Evolutionary conservation across 1,140 invertebrate genomes (phyloP), one percentile per base, ranked within the genome.

Genomic region (Anastrepha obliqua): DNA sequence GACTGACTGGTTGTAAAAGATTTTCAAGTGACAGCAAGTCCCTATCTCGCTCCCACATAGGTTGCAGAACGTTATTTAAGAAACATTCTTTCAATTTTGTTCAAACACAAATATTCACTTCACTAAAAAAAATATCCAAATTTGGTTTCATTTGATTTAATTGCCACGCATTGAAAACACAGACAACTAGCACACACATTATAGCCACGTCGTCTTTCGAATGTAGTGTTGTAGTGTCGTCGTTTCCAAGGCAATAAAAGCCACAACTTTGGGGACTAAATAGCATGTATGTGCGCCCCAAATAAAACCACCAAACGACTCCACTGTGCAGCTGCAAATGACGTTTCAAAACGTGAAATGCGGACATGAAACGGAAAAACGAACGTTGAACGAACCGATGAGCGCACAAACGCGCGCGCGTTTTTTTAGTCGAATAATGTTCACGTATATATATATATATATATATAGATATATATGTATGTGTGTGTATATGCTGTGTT

Each of bases 31-130:
- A 92, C 91, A 93, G 92, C 91, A 89, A 93, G 92, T 92, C 92
- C 91, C 89, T 90, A 91, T 93, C 92, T 93, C 92, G 92, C 92
- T 93, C 92, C 92, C 92, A 93, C 92, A 93, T 93, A 92, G 90
- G 90, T 92, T 93, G 92, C 92, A 93, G 92, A 91, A 92, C 92
- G 92, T 92, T 70, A 3, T 85, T 88, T 86, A 87, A 85, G 87
- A 87, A 88, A 64, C 15, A 86, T 55, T 59, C 15, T 15, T 55
- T 42, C 58, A 7, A 62, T 42, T 78, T 78, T 74, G 74, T n/a
- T 42, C 20, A 8, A 55, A 29, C 42, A 65, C 58, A 55, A 55
- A 8, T 55, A 55, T 55, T 11, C 51, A 86, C 17, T 65, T 64
- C 64, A 47, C 39, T n/a, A 29, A 59, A 87, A 29, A 29, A 29